Conservation (phyloP, 2,888 invertebrate species). For the Lasioglossum marginatum region DNA sequence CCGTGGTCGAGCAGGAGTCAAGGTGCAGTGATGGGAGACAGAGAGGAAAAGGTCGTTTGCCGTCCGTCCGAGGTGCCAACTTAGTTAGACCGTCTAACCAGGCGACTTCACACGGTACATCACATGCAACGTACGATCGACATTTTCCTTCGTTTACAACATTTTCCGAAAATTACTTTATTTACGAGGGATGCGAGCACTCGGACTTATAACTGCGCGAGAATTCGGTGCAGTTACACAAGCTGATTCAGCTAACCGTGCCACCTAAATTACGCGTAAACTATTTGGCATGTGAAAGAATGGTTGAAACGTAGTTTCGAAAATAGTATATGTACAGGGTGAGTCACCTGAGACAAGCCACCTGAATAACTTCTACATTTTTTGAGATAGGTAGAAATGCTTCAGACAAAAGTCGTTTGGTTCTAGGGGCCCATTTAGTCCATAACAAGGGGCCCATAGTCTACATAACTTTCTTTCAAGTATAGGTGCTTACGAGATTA, state of each 20-base stretch:
- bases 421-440: no score
- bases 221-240: neutral
- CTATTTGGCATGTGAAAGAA: no score
- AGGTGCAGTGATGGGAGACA: slow-evolving; percentile 77
- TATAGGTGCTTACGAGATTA: no score
- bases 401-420: no score
- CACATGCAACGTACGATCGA: slow-evolving; percentile 64
- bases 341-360: no score
- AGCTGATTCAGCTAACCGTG: neutral
- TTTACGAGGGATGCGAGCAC: neutral
- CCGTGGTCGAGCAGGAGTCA: slow-evolving; percentile 80
- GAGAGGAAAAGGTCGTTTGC: slow-evolving; percentile 80
- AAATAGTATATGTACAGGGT: no score
- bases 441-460: no score
- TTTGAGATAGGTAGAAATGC: no score
- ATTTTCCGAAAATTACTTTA: slow-evolving; percentile 21
- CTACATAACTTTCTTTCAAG: no score
- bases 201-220: neutral
- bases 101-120: slow-evolving; percentile 77
- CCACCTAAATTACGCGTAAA: no score
- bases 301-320: no score
- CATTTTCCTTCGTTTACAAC: slow-evolving; percentile 28
- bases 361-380: no score
- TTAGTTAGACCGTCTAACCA: slow-evolving; percentile 80
- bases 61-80: slow-evolving; percentile 80